phyloP scores from a whole-genome alignment of 2,888 invertebrate genomes.

The Andrena dorsata region DNA sequence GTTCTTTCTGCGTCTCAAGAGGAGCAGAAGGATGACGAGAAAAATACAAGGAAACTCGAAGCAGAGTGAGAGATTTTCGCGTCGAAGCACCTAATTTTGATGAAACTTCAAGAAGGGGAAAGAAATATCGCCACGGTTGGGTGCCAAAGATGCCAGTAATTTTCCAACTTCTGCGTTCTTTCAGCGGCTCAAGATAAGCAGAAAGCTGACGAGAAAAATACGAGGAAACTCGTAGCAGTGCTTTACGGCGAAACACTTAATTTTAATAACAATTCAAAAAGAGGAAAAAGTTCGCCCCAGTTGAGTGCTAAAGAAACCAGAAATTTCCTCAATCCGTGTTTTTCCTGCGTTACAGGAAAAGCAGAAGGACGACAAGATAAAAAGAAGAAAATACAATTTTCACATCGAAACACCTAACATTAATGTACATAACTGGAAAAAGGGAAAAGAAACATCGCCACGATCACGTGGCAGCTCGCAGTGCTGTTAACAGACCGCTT shows the following conservation, averaged over 20 bases:
- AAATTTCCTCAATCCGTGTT: not conserved
- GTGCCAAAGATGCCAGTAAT: not conserved
- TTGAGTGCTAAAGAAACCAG: not conserved
- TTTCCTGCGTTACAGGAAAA: not conserved
- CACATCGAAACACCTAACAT: too few relatives aligned
- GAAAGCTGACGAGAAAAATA: not conserved
- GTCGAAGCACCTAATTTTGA: too few relatives aligned
- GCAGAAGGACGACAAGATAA: not conserved
- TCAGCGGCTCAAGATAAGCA: not conserved
- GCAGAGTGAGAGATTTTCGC: not conserved
- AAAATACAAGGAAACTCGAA: not conserved
- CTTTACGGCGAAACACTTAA: too few relatives aligned
- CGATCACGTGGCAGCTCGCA: not conserved
- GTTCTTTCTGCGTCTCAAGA: too few relatives aligned
- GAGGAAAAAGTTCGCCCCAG: too few relatives aligned
- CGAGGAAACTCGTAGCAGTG: not conserved
- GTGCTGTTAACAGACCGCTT: constrained; percentile 5
- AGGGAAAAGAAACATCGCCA: not conserved
- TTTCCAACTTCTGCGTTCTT: not conserved
- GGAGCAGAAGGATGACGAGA: not conserved
- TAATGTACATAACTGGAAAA: too few relatives aligned
- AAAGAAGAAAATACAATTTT: not conserved
- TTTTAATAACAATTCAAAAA: too few relatives aligned
- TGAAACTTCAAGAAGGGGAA: too few relatives aligned
- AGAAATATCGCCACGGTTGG: too few relatives aligned